These are phyloP conservation scores for Drosophila dunni DNA, from an alignment of 1,140 invertebrate genomes.

Conservation along the genomic window DNA sequence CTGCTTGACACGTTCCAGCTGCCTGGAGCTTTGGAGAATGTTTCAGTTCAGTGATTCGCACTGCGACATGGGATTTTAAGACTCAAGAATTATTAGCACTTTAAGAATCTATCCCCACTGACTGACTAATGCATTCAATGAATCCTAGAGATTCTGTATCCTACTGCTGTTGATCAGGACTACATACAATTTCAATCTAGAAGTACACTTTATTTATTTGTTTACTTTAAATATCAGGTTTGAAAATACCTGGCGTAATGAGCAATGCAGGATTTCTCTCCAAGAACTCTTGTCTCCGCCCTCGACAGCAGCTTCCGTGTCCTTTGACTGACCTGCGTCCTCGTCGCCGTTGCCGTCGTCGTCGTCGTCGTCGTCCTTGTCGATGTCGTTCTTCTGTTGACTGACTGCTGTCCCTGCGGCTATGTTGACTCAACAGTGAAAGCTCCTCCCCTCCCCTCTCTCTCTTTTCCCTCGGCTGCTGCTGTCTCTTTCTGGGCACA, in stretches of 20 bases:
- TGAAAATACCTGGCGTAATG: too few species aligned
- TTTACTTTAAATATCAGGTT: too few species aligned
- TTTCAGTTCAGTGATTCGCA: neutral
- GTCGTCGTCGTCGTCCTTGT: slow-evolving; percentile 11
- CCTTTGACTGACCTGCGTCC: slow-evolving; percentile 57
- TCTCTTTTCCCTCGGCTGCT: neutral
- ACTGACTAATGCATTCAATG: too few species aligned
- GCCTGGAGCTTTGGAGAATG: neutral
- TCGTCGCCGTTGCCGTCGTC: slow-evolving; percentile 31
- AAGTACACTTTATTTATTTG: too few species aligned
- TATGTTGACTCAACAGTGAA: slow-evolving; percentile 71
- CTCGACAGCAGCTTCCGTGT: slow-evolving; percentile 33
- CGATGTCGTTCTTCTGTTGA: slow-evolving; percentile 52
- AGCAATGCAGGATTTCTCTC: too few species aligned
- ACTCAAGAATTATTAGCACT: too few species aligned
- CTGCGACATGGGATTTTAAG: neutral
- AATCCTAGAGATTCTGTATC: too few species aligned
- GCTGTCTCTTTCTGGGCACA: slow-evolving; percentile 14
- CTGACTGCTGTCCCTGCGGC: slow-evolving; percentile 72
- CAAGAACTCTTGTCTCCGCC: neutral
- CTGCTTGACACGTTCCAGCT: slow-evolving; percentile 28
- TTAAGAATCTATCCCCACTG: too few species aligned
- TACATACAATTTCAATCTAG: too few species aligned
- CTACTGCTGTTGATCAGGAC: too few species aligned
- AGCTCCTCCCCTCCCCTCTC: neutral